These are phyloP conservation scores for Portunus trituberculatus DNA, from an alignment of 1,140 invertebrate species.

Conservation along the genomic window DNA sequence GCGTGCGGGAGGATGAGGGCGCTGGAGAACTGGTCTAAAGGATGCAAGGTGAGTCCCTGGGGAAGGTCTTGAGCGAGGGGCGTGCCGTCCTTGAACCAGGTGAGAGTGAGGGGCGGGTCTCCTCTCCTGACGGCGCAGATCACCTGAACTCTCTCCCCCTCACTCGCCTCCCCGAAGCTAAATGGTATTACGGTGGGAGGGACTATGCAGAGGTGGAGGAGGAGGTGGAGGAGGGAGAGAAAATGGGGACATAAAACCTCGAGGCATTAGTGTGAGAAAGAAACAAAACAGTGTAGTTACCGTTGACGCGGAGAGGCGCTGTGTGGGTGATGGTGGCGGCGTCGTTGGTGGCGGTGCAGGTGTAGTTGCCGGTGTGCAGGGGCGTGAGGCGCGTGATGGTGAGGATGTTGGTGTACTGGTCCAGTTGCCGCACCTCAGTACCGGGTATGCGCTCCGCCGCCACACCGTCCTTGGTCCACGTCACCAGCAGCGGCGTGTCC, in stretches of 20 bases:
- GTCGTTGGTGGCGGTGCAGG: slow-evolving; percentile 88
- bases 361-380: slow-evolving; percentile 89
- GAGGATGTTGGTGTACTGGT: slow-evolving; percentile 66
- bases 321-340: slow-evolving; percentile 88
- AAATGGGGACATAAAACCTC: slow-evolving; percentile 36
- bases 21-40: slow-evolving; percentile 83
- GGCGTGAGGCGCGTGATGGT: slow-evolving; percentile 78
- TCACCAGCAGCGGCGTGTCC: slow-evolving; percentile 87
- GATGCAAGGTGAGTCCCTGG: slow-evolving; percentile 80
- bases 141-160: slow-evolving; percentile 79
- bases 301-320: slow-evolving; percentile 87
- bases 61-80: slow-evolving; percentile 80
- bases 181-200: slow-evolving; percentile 78
- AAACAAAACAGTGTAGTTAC: slow-evolving; percentile 84
- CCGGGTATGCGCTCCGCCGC: slow-evolving; percentile 82
- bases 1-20: slow-evolving; percentile 64
- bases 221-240: slow-evolving; percentile 36
- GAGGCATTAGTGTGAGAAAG: neutral
- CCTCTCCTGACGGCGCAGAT: slow-evolving; percentile 87
- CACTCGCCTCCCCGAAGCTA: slow-evolving; percentile 75
- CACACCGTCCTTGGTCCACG: slow-evolving; percentile 89
- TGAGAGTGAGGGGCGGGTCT: slow-evolving; percentile 88
- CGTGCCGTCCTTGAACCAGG: slow-evolving; percentile 88
- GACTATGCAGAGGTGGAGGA: slow-evolving; percentile 68
- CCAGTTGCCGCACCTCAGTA: slow-evolving; percentile 83